Evolutionary conservation across 1,140 invertebrate genomes (phyloP).

Genomic region (Leptinotarsa defecta): DNA sequence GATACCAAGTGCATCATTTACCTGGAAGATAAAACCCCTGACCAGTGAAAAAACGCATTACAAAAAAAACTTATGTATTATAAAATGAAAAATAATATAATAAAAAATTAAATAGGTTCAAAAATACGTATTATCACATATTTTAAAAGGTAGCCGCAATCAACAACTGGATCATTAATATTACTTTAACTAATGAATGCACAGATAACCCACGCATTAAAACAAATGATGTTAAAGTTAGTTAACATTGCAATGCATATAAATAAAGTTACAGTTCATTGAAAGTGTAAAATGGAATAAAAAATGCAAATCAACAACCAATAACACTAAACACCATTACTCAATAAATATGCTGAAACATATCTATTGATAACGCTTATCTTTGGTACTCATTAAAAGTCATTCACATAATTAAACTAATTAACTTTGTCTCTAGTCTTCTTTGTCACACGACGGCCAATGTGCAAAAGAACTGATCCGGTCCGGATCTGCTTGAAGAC

Average conservation of each 20-base stretch:
- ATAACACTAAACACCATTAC: conserved; percentile 4
- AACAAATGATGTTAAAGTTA: conserved; percentile 11
- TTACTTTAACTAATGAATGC: background rate
- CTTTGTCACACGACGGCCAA: conserved; percentile 56
- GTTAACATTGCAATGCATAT: no score
- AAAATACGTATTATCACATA: conserved; percentile 12
- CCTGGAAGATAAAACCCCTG: background rate
- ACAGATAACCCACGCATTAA: background rate
- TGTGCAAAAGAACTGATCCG: conserved; percentile 83
- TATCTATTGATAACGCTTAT: conserved; percentile 23
- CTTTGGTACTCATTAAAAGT: conserved; percentile 24
- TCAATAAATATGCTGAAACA: conserved; percentile 19
- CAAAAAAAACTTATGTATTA: background rate
- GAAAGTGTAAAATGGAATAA: conserved; percentile 18
- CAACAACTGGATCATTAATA: background rate
- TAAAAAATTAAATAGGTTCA: background rate
- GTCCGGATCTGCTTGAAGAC: conserved; percentile 89
- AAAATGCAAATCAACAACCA: conserved; percentile 20
- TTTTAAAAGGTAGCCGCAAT: conserved; percentile 7
- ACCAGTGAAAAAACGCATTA: background rate
- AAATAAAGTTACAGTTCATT: conserved; percentile 12
- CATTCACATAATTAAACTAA: conserved; percentile 5
- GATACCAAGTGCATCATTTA: background rate
- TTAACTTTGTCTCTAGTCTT: conserved; percentile 33
- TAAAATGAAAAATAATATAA: background rate